Evolutionary conservation across 2,113 vertebrate species (phyloP).

Genomic region (Sigmodon hispidus): DNA sequence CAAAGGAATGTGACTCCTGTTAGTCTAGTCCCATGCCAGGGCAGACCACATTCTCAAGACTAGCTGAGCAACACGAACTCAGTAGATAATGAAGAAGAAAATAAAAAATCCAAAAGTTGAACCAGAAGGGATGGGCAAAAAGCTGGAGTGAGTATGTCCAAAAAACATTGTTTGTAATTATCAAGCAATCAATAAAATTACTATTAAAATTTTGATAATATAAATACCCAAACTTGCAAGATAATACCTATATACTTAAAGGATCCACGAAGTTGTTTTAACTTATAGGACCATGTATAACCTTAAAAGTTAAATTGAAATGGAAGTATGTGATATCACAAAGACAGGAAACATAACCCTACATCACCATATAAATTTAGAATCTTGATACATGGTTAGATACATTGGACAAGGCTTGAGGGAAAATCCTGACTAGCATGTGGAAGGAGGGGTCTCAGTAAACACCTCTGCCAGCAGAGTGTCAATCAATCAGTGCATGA

Average conservation of each 20-base stretch:
- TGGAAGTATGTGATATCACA: slow-evolving; percentile 40
- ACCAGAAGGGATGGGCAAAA: background rate
- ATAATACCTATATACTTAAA: slow-evolving; percentile 80
- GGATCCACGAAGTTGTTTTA: slow-evolving; percentile 74
- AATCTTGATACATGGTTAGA: background rate
- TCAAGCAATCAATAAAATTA: background rate
- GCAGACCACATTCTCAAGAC: too few relatives aligned
- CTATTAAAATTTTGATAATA: slow-evolving; percentile 69
- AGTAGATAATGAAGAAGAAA: background rate
- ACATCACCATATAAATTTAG: background rate
- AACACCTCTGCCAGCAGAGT: background rate
- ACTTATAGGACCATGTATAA: slow-evolving; percentile 72
- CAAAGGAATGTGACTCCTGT: background rate
- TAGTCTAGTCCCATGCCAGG: background rate
- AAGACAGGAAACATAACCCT: background rate
- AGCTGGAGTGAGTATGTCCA: background rate
- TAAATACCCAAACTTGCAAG: slow-evolving; percentile 84
- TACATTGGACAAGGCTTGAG: background rate
- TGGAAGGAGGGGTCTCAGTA: background rate
- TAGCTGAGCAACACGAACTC: background rate
- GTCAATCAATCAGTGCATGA: background rate
- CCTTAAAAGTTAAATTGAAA: slow-evolving; percentile 70
- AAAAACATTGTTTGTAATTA: background rate
- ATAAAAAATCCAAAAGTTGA: background rate
- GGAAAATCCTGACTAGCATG: background rate